Percentiles rank a stretch among this genome's conserved stretches.
Conservation (phyloP, 2,888 invertebrate genomes). For the Callosobruchus maculatus region DNA sequence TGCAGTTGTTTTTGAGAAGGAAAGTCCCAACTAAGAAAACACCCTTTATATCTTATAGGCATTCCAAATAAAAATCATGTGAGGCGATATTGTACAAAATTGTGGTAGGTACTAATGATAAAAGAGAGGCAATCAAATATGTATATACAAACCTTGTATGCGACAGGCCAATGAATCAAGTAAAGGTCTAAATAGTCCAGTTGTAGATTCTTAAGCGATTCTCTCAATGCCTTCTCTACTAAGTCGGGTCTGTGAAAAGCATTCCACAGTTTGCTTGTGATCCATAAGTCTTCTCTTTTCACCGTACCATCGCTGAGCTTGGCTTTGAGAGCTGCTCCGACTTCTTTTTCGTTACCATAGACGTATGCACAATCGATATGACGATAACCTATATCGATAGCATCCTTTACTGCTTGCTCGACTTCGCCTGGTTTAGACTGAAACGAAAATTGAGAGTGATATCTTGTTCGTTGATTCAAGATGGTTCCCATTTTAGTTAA, state of each 20-base stretch:
- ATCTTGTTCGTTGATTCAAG: too few relatives aligned
- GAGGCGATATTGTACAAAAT: too few relatives aligned
- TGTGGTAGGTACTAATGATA: too few relatives aligned
- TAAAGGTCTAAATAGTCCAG: conserved; percentile 82
- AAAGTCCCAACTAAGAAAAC: too few relatives aligned
- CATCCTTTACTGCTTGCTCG: conserved; percentile 63
- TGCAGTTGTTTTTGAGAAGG: too few relatives aligned
- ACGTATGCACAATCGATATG: conserved; percentile 71
- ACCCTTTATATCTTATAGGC: too few relatives aligned
- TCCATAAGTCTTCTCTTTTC: conserved; percentile 66
- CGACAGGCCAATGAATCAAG: conserved; percentile 90
- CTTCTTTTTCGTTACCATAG: conserved; percentile 69
- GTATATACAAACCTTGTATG: conserved; percentile 60
- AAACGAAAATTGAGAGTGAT: conserved; percentile 23
- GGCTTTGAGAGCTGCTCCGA: conserved; percentile 60
- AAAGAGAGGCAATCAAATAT: too few relatives aligned
- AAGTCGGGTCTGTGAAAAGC: conserved; percentile 78
- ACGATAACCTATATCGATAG: conserved; percentile 73
- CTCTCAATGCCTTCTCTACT: conserved; percentile 66
- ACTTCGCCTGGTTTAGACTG: conserved; percentile 66
- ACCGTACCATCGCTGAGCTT: conserved; percentile 65
- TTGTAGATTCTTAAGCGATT: conserved; percentile 68
- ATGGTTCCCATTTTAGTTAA: too few relatives aligned
- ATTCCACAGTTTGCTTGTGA: conserved; percentile 72
- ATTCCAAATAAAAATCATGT: too few relatives aligned